Base-by-base conservation (phyloP, 2,797 vertebrate species). In the Sphenodon punctatus region DNA sequence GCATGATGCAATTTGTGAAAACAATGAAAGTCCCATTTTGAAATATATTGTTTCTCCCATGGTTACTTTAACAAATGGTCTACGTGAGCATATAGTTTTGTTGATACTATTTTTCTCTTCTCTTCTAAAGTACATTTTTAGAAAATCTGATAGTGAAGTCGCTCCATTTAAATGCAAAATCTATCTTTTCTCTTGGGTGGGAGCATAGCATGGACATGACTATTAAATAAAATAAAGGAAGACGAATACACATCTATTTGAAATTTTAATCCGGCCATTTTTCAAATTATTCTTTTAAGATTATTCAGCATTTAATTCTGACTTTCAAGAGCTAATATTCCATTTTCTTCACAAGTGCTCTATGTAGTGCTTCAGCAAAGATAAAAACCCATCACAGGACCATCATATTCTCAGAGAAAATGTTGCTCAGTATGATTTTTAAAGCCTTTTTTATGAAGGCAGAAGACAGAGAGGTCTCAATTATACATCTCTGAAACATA, bases 161-260 rank as follows among this genome's bases (percentile, higher is more conserved):
- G 45, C 48, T 85, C 51, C 11, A 56, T 77, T 89, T 79, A 39
- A 68, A 80, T 36, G 32, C 42, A 82, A 77, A 84, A 73, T 22
- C 8, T 36, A 3, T 4, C 51, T 75, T 83, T 84, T 66, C 27
- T 36, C 39, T 67, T 66, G 36, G 3, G 3, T 67, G 73, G 30
- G 51, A 39, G 11, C 67, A 38, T 38, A 67, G 53, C 11, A 73
- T 22, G 41, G 51, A 23, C 32, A 22, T 49, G 65, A 25, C 10
- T 75, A 79, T 42, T 25, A 8, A 23, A 71, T 34, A 76, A 56
- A 90, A 60, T 38, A 71, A 66, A 32, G 12, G n/a, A 79, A 84
- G 39, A 66, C 64, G 10, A 66, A 70, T 22, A 61, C 12, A 17
- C 4, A 27, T 55, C 14, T 68, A 3, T 73, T 55, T 74, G 51